Conservation (phyloP, 2,888 invertebrate species). For the Masnerella sp. region DNA sequence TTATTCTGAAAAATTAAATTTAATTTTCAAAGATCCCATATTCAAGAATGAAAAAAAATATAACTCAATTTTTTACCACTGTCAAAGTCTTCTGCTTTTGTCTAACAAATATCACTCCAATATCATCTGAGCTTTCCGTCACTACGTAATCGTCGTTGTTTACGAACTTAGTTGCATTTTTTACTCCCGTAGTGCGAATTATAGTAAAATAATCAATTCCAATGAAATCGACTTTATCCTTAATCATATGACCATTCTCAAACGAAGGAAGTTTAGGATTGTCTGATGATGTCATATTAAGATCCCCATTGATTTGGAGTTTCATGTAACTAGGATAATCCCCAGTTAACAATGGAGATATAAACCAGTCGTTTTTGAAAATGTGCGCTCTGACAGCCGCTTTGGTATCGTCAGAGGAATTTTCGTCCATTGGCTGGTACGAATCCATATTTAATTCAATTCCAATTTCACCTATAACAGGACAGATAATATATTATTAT, state of each 20-base stretch:
- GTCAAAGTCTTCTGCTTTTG: no score
- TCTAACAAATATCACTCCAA: slow-evolving; percentile 12
- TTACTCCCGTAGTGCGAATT: slow-evolving; percentile 12
- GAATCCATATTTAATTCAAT: slow-evolving; percentile 80
- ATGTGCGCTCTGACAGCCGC: slow-evolving; percentile 80
- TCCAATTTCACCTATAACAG: slow-evolving; percentile 79
- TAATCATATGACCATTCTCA: neutral
- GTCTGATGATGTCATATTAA: neutral
- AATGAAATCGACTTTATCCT: slow-evolving; percentile 63
- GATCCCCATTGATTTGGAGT: slow-evolving; percentile 79
- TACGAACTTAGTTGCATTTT: neutral
- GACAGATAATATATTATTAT: slow-evolving; percentile 11
- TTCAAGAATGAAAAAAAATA: no score
- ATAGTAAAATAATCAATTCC: slow-evolving; percentile 65
- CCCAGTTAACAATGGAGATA: slow-evolving; percentile 81
- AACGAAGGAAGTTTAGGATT: no score
- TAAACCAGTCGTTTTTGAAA: slow-evolving; percentile 83
- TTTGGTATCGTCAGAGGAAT: slow-evolving; percentile 78
- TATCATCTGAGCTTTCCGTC: neutral
- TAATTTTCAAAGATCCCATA: neutral
- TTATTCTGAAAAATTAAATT: slow-evolving; percentile 78
- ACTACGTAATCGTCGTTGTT: slow-evolving; percentile 7
- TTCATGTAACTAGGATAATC: slow-evolving; percentile 85
- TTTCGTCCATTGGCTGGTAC: slow-evolving; percentile 77
- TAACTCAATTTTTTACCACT: no score